A percentile compares a stretch with the other conserved stretches of the same genome.
Conservation (phyloP, 2,888 invertebrate genomes). For the Stegophylla sp. region DNA sequence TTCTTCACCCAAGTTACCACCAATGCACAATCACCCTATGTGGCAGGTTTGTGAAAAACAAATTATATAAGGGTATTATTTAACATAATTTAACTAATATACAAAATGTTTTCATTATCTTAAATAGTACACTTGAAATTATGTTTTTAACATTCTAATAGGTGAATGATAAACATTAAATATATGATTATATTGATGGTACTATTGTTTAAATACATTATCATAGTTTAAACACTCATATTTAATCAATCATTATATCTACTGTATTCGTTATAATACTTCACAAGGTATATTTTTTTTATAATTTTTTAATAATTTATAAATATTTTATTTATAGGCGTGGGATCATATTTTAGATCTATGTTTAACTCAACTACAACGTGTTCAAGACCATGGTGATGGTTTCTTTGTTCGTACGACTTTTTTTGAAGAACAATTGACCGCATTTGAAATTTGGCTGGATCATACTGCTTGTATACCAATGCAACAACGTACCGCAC, state of each 20-base stretch:
- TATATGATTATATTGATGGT: too few species aligned
- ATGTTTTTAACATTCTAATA: too few species aligned
- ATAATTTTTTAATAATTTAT: constrained; percentile 64
- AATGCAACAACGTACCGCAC: constrained; percentile 80
- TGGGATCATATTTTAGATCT: constrained; percentile 98
- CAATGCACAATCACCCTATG: constrained; percentile 88
- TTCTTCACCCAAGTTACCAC: constrained; percentile 87
- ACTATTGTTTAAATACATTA: too few species aligned
- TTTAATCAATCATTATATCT: too few species aligned
- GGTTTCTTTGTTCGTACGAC: constrained; percentile 71
- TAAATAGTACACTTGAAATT: too few species aligned
- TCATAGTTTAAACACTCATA: too few species aligned
- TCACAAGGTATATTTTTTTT: constrained; percentile 64
- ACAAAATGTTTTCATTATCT: too few species aligned
- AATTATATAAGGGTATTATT: not conserved
- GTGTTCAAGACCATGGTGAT: constrained; percentile 71
- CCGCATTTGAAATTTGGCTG: constrained; percentile 96
- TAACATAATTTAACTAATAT: too few species aligned
- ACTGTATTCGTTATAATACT: too few species aligned
- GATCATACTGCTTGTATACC: constrained; percentile 70
- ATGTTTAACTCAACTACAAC: constrained; percentile 88
- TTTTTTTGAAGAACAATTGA: constrained; percentile 97
- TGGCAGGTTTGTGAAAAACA: constrained; percentile 69
- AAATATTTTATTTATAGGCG: constrained; percentile 68
- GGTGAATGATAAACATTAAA: too few species aligned